Percentiles rank a stretch among this genome's conserved stretches.
phyloP scores from a whole-genome alignment of 2,113 vertebrate species.

The Elephas maximus region DNA sequence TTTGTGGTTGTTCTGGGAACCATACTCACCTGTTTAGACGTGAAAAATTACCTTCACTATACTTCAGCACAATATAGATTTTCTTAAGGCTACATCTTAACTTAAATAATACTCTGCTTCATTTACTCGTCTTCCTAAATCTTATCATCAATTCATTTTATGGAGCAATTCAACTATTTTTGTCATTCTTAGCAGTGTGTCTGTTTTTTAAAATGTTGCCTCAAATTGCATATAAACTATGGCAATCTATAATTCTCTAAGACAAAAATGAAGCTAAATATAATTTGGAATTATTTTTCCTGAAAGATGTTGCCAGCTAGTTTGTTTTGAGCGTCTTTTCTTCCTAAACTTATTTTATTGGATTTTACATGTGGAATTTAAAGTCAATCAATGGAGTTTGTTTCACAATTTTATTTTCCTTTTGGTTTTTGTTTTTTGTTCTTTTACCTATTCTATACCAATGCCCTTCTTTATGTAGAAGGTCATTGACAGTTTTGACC shows the following conservation, averaged over 20 bases:
- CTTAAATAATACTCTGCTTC: background rate
- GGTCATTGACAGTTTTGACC: background rate
- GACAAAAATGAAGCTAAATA: background rate
- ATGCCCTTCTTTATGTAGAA: background rate
- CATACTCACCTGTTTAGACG: background rate
- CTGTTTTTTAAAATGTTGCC: background rate
- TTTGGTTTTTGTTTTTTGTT: background rate
- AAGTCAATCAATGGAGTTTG: background rate
- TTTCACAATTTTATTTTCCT: background rate
- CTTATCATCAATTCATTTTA: slow-evolving; percentile 16
- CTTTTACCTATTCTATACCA: background rate
- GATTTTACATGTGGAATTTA: background rate
- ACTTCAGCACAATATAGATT: background rate
- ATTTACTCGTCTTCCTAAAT: background rate
- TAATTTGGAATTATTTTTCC: background rate
- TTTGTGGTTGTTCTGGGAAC: background rate
- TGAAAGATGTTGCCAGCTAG: background rate
- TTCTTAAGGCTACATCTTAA: background rate
- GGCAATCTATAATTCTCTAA: background rate
- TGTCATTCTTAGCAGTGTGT: slow-evolving; percentile 24
- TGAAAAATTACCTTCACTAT: background rate
- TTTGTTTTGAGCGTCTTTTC: background rate
- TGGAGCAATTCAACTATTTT: slow-evolving; percentile 7
- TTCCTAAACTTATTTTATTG: background rate
- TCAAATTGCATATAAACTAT: background rate